Evolutionary conservation across 2,797 vertebrate genomes (phyloP), one percentile per base, ranked within the genome.

Genomic region (Malacoctenus gilli): DNA sequence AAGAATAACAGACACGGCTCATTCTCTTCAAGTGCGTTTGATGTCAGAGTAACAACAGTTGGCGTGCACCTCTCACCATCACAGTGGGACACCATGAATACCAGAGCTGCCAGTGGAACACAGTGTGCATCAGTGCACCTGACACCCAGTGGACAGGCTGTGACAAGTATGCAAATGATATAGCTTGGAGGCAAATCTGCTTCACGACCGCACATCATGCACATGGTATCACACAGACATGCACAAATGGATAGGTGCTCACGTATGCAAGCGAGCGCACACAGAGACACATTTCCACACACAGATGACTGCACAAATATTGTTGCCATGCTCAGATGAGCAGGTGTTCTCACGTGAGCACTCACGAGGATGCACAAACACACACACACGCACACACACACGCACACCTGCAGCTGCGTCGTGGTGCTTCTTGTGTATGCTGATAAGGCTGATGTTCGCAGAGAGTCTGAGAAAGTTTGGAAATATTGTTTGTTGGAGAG

Each of bases 151-250:
- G 71, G 85, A 84, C 70, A 76, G 67, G 62, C 72, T 75, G 73
- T 81, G 82, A 85, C 83, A 83, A 85, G 80, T 84, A 89, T 87
- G 87, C 84, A 90, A 87, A 90, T 89, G 62, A 82, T 81, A 75
- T 84, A 64, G 77, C 80, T 82, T 25, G 53, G 66, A 85, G 86
- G 85, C 71, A 85, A 85, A 87, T 82, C 80, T 81, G 79, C 85
- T 85, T 83, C 81, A 77, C 73, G 69, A 67, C 68, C 73, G 51
- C 78, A 77, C 75, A 84, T 86, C 83, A 84, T 74, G 78, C 82
- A 84, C 83, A 76, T 83, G 79, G 76, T 55, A 72, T 86, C 84
- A 81, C 85, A 79, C 72, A 65, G 74, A 73, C 77, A 68, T 40
- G 61, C 70, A 64, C 81, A 82, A 81, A 85, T 76, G 77, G 71